Percentiles rank a stretch among this genome's conserved stretches.
phyloP scores from a whole-genome alignment of 2,888 invertebrate genomes.

The Acanthoscelides obtectus region DNA sequence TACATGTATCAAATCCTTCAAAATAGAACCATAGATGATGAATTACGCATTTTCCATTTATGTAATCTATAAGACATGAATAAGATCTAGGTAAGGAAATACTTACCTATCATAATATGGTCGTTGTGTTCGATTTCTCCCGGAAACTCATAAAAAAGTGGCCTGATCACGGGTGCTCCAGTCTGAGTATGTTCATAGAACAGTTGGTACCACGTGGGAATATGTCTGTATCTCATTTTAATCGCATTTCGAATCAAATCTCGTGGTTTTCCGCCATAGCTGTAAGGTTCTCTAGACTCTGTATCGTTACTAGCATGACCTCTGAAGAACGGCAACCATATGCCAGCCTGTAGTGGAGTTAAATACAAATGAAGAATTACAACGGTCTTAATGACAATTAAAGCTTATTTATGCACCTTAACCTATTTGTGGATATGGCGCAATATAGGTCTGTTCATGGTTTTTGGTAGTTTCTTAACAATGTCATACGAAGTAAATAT shows the following conservation, averaged over 20 bases:
- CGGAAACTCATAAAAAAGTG: constrained; percentile 86
- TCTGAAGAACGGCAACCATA: constrained; percentile 91
- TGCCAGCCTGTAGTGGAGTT: constrained; percentile 59
- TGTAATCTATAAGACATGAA: no score
- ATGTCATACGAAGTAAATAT: no score
- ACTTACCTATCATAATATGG: constrained; percentile 1
- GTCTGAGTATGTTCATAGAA: constrained; percentile 81
- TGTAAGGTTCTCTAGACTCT: constrained; percentile 92
- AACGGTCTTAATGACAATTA: no score
- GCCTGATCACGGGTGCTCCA: constrained; percentile 83
- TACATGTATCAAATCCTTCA: no score
- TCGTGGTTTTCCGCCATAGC: constrained; percentile 69
- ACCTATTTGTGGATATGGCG: no score
- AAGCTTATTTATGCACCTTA: no score
- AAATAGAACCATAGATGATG: no score
- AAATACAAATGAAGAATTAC: no score
- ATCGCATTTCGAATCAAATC: constrained; percentile 58
- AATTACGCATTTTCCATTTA: no score
- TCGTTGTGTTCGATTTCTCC: constrained; percentile 70
- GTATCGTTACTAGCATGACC: constrained; percentile 94
- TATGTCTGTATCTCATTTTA: constrained; percentile 74
- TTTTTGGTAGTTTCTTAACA: no score
- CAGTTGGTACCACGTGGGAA: constrained; percentile 85
- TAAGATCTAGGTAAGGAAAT: no score
- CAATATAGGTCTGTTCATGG: no score